Percentiles rank a stretch among this genome's conserved stretches.
phyloP scores from a whole-genome alignment of 1,140 invertebrate genomes.

The Physella acuta region DNA sequence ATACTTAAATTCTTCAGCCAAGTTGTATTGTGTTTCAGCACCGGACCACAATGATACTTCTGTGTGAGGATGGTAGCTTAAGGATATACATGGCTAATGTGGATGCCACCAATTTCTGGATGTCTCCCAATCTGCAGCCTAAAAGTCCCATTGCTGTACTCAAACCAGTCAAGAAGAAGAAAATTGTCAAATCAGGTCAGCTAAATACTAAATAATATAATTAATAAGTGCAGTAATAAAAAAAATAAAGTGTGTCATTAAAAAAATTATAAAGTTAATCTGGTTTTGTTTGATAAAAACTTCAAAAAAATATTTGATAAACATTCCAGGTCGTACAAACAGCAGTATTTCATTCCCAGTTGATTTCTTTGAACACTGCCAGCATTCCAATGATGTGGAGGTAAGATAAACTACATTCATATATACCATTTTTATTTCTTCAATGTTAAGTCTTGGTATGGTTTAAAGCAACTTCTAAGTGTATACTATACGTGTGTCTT shows the following conservation, averaged over 20 bases:
- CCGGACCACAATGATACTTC: constrained; percentile 85
- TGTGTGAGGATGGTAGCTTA: constrained; percentile 95
- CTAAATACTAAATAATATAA: too few species aligned
- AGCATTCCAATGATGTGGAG: constrained; percentile 86
- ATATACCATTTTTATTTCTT: too few species aligned
- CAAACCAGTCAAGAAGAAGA: constrained; percentile 60
- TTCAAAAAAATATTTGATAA: neutral
- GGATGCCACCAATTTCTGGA: constrained; percentile 64
- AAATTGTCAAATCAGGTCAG: constrained; percentile 52
- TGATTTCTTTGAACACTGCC: constrained; percentile 96
- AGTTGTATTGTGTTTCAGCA: too few species aligned
- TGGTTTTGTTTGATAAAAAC: neutral
- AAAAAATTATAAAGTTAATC: neutral
- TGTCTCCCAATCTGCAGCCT: constrained; percentile 58
- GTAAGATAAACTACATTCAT: too few species aligned
- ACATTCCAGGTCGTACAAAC: constrained; percentile 42
- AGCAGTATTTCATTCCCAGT: constrained; percentile 77
- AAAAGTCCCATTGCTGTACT: constrained; percentile 51
- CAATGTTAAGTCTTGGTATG: too few species aligned
- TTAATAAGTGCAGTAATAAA: too few species aligned
- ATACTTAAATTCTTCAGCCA: too few species aligned
- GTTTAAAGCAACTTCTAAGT: too few species aligned
- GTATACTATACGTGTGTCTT: too few species aligned
- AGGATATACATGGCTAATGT: constrained; percentile 73
- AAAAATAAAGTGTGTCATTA: too few species aligned